Evolutionary conservation across 2,797 vertebrate genomes (phyloP).

Genomic region (Balearica regulorum): DNA sequence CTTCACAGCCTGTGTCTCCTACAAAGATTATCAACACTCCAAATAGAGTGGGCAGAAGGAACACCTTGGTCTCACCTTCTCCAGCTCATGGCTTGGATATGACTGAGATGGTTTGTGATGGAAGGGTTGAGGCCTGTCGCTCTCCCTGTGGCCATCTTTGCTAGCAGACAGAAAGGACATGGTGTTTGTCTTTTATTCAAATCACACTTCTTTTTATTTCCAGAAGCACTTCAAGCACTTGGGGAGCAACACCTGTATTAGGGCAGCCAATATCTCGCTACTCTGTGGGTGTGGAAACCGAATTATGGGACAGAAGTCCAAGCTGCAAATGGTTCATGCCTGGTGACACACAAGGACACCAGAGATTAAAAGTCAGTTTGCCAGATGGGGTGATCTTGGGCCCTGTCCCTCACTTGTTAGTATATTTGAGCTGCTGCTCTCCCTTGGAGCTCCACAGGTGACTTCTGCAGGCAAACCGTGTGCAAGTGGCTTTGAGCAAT

Average conservation of each 20-base stretch:
- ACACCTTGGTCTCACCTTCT: not conserved
- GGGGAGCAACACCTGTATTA: not conserved
- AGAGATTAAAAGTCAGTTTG: not conserved
- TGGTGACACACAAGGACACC: not conserved
- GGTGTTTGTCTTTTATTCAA: not conserved
- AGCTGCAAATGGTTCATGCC: not conserved
- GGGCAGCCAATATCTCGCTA: not conserved
- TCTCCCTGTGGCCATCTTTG: not conserved
- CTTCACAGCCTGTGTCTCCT: not conserved
- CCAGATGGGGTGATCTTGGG: not conserved
- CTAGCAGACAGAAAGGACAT: not conserved
- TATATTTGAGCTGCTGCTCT: not conserved
- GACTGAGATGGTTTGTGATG: not conserved
- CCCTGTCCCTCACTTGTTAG: not conserved
- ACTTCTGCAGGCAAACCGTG: not conserved
- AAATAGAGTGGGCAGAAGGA: not conserved
- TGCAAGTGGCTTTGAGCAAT: not conserved
- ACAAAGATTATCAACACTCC: not conserved
- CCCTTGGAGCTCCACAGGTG: not conserved
- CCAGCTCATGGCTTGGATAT: not conserved
- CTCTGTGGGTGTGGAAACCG: not conserved
- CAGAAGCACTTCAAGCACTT: not conserved
- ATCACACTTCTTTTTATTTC: fast-evolving
- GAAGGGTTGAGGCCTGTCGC: not conserved
- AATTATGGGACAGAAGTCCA: not conserved